Evolutionary conservation across 2,113 vertebrate species (phyloP).

Genomic region (Ctenodactylus gundi): DNA sequence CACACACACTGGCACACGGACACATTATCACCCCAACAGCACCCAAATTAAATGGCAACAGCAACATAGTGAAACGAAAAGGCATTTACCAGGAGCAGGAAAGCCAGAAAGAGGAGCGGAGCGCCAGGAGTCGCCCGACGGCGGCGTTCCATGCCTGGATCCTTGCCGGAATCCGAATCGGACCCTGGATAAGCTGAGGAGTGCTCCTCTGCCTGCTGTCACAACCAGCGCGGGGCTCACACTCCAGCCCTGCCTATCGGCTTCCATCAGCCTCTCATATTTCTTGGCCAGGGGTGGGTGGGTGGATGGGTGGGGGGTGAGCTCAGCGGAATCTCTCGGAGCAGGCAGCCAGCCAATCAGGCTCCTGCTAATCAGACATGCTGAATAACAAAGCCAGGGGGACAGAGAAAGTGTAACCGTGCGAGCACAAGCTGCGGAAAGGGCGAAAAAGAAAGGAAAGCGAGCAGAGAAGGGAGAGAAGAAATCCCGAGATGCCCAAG

Average conservation of each 20-base stretch:
- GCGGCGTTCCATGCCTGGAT: conserved; percentile 82
- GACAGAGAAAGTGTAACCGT: conserved; percentile 70
- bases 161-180: conserved; percentile 61
- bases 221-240: conserved; percentile 79
- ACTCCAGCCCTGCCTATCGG: conserved; percentile 82
- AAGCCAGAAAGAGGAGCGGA: conserved; percentile 80
- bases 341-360: conserved; percentile 89
- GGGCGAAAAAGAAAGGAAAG: conserved; percentile 71
- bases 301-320: conserved; percentile 78
- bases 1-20: neutral
- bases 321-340: conserved; percentile 82
- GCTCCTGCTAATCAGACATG: conserved; percentile 85
- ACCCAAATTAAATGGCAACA: conserved; percentile 55
- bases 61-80: conserved; percentile 54
- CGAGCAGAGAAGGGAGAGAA: conserved; percentile 54
- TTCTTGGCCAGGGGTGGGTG: conserved; percentile 79
- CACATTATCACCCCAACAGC: neutral
- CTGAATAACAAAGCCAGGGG: conserved; percentile 85
- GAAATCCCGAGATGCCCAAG: conserved; percentile 66
- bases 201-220: conserved; percentile 82
- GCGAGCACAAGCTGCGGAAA: neutral
- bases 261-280: conserved; percentile 86
- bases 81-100: conserved; percentile 85
- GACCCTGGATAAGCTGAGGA: conserved; percentile 61
- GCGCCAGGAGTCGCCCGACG: conserved; percentile 81